A percentile compares a stretch with the other conserved stretches of the same genome.
phyloP scores from a whole-genome alignment of 2,113 vertebrate genomes.

The Scalopus aquaticus region DNA sequence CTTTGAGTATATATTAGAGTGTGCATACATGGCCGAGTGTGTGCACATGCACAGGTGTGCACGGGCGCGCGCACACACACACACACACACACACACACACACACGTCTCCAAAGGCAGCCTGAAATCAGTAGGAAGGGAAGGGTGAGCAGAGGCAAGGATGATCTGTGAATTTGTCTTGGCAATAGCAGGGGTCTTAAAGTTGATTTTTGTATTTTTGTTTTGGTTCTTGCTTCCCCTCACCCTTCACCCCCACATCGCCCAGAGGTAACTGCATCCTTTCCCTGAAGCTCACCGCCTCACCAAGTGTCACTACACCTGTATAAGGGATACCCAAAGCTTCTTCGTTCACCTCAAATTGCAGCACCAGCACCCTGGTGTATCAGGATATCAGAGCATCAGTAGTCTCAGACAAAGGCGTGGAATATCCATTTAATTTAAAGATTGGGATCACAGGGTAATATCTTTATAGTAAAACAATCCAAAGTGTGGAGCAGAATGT shows the following conservation, averaged over 20 bases:
- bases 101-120: neutral
- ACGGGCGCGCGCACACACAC: too few species aligned
- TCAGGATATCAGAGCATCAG: too few species aligned
- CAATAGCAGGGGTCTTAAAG: neutral
- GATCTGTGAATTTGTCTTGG: neutral
- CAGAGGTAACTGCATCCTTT: neutral
- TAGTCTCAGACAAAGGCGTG: neutral
- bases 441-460: neutral
- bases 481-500: neutral
- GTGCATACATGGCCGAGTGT: too few species aligned
- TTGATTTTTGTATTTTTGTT: neutral
- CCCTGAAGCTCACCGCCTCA: neutral
- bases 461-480: neutral
- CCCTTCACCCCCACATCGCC: neutral
- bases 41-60: too few species aligned
- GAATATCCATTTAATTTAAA: neutral
- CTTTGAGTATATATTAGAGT: neutral
- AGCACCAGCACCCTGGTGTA: accelerated
- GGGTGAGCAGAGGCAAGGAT: neutral
- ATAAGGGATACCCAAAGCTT: neutral
- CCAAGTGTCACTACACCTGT: too few species aligned
- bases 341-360: neutral
- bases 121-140: neutral
- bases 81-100: neutral
- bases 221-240: neutral